Percentiles rank a stretch among this genome's conserved stretches.
These are phyloP conservation scores for Drosophila arizonae DNA, from an alignment of 1,140 invertebrate genomes.

Conservation along the genomic window DNA sequence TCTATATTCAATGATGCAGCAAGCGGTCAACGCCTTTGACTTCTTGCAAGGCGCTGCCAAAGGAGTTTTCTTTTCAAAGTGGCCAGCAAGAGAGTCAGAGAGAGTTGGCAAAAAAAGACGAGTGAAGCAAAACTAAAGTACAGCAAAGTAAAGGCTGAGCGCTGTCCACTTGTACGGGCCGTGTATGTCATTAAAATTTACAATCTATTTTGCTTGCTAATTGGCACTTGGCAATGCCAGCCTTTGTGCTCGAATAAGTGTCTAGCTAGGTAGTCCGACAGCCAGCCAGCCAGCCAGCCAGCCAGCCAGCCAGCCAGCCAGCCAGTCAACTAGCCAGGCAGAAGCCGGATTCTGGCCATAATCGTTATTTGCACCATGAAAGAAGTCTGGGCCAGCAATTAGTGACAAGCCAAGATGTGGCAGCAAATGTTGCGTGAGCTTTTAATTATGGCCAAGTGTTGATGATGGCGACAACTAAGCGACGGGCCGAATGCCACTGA, in stretches of 20 bases:
- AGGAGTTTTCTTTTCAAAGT: constrained; percentile 44
- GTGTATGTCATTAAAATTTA: constrained; percentile 78
- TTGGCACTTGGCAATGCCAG: constrained; percentile 72
- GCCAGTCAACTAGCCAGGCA: constrained; percentile 18
- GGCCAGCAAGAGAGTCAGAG: constrained; percentile 1
- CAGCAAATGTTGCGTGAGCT: constrained; percentile 49
- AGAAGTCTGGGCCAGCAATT: constrained; percentile 48
- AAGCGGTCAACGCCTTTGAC: constrained; percentile 76
- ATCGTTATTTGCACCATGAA: constrained; percentile 67
- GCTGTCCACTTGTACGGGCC: constrained; percentile 26
- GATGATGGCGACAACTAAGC: constrained; percentile 42
- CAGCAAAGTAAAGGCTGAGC: constrained; percentile 5
- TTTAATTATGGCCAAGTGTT: constrained; percentile 56
- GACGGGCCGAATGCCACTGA: constrained; percentile 23
- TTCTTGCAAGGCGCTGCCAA: constrained; percentile 31
- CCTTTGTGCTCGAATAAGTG: constrained; percentile 36
- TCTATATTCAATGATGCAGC: constrained; percentile 77
- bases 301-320: no score
- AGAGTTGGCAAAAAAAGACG: constrained; percentile 35
- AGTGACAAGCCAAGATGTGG: constrained; percentile 52
- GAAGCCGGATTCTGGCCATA: constrained; percentile 56
- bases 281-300: background rate
- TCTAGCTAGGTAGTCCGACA: background rate
- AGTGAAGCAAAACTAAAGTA: constrained; percentile 3
- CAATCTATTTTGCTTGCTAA: constrained; percentile 81